Evolutionary conservation across 1,140 invertebrate genomes (phyloP).

Genomic region (Euura saliciscinereae): DNA sequence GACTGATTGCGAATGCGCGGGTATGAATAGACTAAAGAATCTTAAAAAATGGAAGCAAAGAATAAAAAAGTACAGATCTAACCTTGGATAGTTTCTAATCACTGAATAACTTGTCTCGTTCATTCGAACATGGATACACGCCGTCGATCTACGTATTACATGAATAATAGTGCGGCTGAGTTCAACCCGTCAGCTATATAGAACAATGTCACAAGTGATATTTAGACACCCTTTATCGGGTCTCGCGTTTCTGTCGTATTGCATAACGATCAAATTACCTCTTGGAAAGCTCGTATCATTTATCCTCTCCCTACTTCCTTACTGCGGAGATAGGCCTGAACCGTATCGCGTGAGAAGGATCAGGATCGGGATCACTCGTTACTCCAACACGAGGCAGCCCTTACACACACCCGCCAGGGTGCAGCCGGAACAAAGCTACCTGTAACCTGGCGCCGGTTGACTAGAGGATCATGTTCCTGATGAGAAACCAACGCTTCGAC

Average conservation of each 20-base stretch:
- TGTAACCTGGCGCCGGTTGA: conserved; percentile 1
- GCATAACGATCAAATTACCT: neutral
- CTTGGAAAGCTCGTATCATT: neutral
- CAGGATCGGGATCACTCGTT: conserved; percentile 6
- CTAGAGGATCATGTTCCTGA: neutral
- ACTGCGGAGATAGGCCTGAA: neutral
- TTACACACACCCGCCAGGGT: neutral
- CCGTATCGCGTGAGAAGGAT: conserved; percentile 4
- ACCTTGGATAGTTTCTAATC: too few relatives aligned
- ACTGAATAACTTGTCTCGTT: too few relatives aligned
- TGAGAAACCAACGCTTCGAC: neutral
- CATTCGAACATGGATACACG: too few relatives aligned
- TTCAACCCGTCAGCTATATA: too few relatives aligned
- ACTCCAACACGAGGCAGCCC: neutral
- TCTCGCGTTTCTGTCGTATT: neutral
- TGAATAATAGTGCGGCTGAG: too few relatives aligned
- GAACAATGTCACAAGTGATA: neutral
- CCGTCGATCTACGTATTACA: too few relatives aligned
- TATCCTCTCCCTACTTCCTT: neutral
- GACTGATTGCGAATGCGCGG: too few relatives aligned
- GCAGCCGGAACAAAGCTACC: conserved; percentile 1
- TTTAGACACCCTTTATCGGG: neutral
- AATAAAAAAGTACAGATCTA: too few relatives aligned
- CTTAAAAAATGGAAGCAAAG: too few relatives aligned
- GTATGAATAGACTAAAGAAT: too few relatives aligned